Evolutionary conservation across 2,797 vertebrate species (phyloP).

Genomic region (Lutjanus argentimaculatus): DNA sequence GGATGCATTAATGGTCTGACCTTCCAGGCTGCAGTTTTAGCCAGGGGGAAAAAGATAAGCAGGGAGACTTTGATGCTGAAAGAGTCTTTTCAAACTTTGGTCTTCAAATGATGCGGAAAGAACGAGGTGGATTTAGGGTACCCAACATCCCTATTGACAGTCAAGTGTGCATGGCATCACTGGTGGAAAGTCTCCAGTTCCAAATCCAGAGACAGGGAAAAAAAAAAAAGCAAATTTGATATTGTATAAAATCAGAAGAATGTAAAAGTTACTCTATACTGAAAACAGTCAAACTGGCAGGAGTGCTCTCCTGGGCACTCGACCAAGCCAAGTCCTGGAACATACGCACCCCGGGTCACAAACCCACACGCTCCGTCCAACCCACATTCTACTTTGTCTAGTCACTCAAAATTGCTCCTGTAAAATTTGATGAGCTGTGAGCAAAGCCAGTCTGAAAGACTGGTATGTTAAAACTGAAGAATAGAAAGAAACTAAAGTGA

Average conservation of each 20-base stretch:
- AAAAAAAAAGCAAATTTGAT: constrained; percentile 60
- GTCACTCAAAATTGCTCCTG: constrained; percentile 80
- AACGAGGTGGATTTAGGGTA: background rate
- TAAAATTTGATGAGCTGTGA: constrained; percentile 74
- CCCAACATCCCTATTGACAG: constrained; percentile 24
- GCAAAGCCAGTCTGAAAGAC: constrained; percentile 58
- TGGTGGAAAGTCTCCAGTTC: constrained; percentile 14
- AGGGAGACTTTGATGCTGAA: constrained; percentile 4
- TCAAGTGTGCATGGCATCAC: constrained; percentile 11
- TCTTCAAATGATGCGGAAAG: constrained; percentile 19
- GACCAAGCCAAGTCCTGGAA: constrained; percentile 79
- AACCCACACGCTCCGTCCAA: constrained; percentile 77
- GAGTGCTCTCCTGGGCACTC: constrained; percentile 68
- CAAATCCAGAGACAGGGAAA: constrained; percentile 10
- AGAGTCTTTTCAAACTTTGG: background rate
- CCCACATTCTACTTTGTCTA: constrained; percentile 79
- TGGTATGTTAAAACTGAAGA: constrained; percentile 38
- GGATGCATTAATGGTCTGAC: constrained; percentile 11
- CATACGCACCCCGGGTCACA: constrained; percentile 73
- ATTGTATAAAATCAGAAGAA: constrained; percentile 80
- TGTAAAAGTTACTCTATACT: constrained; percentile 58
- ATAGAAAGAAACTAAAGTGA: constrained; percentile 28
- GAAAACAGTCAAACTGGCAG: constrained; percentile 73
- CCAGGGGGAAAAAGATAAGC: constrained; percentile 7
- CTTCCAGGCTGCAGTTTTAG: background rate